Evolutionary conservation across 2,888 invertebrate species (phyloP).

Genomic region (Drosophila colorata): DNA sequence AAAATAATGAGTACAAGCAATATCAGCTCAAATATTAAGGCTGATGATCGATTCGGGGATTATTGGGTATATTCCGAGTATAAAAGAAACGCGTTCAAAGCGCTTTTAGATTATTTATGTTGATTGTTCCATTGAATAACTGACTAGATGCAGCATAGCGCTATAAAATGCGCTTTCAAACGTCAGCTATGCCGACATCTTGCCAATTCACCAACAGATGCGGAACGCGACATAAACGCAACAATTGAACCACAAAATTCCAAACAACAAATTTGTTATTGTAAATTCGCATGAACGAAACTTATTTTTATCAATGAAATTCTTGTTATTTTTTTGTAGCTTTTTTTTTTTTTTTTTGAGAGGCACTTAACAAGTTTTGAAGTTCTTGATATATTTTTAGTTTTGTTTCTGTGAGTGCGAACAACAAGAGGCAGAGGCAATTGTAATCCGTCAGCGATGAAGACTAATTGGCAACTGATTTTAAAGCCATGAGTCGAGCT

Average conservation of each 20-base stretch:
- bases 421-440: conserved; percentile 60
- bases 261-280: conserved; percentile 36
- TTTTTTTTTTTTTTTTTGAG: conserved; percentile 23
- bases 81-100: too few relatives aligned
- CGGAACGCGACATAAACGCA: conserved; percentile 12
- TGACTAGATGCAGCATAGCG: conserved; percentile 86
- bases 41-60: too few relatives aligned
- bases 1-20: not conserved
- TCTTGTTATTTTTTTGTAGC: conserved; percentile 51
- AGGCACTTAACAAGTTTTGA: conserved; percentile 71
- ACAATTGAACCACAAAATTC: conserved; percentile 20
- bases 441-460: conserved; percentile 82
- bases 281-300: conserved; percentile 38
- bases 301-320: conserved; percentile 72
- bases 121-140: conserved; percentile 84
- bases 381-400: not conserved
- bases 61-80: not conserved
- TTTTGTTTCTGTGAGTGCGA: conserved; percentile 78
- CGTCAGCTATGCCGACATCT: conserved; percentile 86
- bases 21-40: not conserved
- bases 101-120: conserved; percentile 32
- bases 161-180: conserved; percentile 75
- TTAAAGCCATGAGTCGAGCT: conserved; percentile 77
- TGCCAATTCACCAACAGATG: conserved; percentile 85
- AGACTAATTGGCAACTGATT: conserved; percentile 85